Evolutionary conservation across 2,113 vertebrate genomes (phyloP).

Genomic region (Nanger granti): DNA sequence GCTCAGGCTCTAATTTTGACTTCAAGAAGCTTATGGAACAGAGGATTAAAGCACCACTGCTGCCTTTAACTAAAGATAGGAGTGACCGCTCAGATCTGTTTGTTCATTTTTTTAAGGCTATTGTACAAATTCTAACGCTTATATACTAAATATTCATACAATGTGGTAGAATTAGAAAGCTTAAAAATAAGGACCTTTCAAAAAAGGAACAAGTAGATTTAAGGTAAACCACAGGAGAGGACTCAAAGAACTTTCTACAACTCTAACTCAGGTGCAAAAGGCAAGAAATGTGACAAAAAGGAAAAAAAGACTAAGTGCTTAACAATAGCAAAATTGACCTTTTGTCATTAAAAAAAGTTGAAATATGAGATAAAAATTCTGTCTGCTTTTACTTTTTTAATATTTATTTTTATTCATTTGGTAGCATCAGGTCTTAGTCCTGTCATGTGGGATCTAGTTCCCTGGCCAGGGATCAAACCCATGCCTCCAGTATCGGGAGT

Average conservation of each 20-base stretch:
- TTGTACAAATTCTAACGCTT: background rate
- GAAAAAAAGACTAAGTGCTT: background rate
- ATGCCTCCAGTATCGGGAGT: background rate
- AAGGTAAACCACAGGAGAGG: background rate
- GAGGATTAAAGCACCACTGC: conserved; percentile 29
- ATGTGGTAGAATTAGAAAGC: conserved; percentile 10
- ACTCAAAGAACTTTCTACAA: background rate
- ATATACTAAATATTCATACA: conserved; percentile 19
- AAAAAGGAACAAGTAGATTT: background rate
- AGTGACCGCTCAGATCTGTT: background rate
- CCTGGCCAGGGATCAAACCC: background rate
- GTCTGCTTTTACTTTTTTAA: background rate
- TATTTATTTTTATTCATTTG: background rate
- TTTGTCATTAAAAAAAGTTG: background rate
- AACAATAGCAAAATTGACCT: background rate
- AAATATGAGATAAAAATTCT: background rate
- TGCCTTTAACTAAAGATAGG: conserved; percentile 17
- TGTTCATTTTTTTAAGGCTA: background rate
- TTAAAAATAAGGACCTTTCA: conserved; percentile 25
- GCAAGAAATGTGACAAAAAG: background rate
- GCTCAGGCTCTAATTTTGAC: conserved; percentile 55
- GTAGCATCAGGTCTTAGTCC: background rate
- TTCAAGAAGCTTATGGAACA: conserved; percentile 57
- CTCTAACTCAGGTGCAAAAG: background rate
- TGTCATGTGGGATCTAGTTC: background rate